Base-by-base conservation (phyloP, 2,888 invertebrate genomes). In the Micropterix aruncella region DNA sequence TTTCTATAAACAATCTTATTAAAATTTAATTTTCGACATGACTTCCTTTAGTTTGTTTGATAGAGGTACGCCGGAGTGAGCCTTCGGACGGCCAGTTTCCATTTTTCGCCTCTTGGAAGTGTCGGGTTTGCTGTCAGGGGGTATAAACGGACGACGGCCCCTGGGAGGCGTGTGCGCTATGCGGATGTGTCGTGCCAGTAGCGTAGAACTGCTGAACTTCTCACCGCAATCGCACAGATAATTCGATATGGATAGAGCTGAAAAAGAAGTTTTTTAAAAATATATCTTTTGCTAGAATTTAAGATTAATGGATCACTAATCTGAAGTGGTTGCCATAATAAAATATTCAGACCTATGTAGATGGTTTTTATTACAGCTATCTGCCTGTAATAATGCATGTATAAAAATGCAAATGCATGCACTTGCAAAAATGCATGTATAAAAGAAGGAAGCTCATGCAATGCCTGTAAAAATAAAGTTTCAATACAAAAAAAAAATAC, bases 201-300 rank as follows among this genome's bases (percentile, higher is more conserved):
- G 51, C 18, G 68, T 66, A n/a, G 65, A 69, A 54, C 65, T 67
- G 44, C 63, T 62, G 56, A 70, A 71, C 49, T 65, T 47, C 54
- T 67, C 63, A 0, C 71, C 71, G 51, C 71, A 71, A 54, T 71
- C 71, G 50, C 71, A 71, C 1, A 75, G 66, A 53, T 75, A 75
- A 59, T 61, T 65, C 38, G 55, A 58, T 37, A 58, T 61, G 7
- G 53, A 44, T 18, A 57, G 58, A 38, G 66, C 67, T 67, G 54
- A 4, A 41, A 45, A 37, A 15, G 19, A n/a, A n/a, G n/a, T n/a
- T n/a, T n/a, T n/a, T 15, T 19, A 48, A 48, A 18, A 16, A 41
- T 14, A 19, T 27, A 38, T 18, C 18, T 19, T 36, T 9, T 9
- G 14, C 38, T 39, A 1, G n/a, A 16, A 12, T n/a, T n/a, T n/a